Evolutionary conservation across 1,140 invertebrate genomes (phyloP), one percentile per base, ranked within the genome.

Genomic region (Dreissena rostriformis): DNA sequence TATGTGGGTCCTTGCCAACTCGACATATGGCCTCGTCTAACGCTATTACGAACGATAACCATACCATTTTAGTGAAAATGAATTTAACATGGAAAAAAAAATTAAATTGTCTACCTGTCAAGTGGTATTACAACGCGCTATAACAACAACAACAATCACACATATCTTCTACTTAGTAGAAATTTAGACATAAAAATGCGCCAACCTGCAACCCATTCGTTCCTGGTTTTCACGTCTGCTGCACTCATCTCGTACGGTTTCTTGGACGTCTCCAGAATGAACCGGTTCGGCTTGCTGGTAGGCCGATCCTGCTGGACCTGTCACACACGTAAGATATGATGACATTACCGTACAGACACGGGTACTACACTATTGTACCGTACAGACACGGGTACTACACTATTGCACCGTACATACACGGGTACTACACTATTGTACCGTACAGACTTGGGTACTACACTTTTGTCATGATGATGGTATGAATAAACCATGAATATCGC

Each of bases 21-120:
- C 68, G 52, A 26, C 57, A 95, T 49, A 96, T 95, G 6, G 96
- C 96, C 68, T 95, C 94, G 82, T 96, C 95, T 17, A 97, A 88
- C 19, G 96, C 96, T 92, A 71, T 5, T 76, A 49, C 28, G 19
- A 63, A 24, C 39, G 39, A 39, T 39, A 39, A 39, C 2, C 39
- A 39, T 39, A 39, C 2, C 39, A 39, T 39, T 39, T 39, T 5
- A 5, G 39, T 8, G 39, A 39, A 39, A 5, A 39, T 5, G 8
- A 39, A 39, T 2, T 39, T 39, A 8, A 39, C 39, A 39, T 8
- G 8, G 8, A 39, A 39, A 39, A 8, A 2, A 39, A 5, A 8
- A 39, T 8, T 5, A 39, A 2, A 39, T 39, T 2, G 39, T 39
- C 39, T 39, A 39, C 39, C 8, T 8, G 39, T 5, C 39, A 2